Evolutionary conservation across 2,797 vertebrate species (phyloP).

Genomic region (Champsocephalus esox): DNA sequence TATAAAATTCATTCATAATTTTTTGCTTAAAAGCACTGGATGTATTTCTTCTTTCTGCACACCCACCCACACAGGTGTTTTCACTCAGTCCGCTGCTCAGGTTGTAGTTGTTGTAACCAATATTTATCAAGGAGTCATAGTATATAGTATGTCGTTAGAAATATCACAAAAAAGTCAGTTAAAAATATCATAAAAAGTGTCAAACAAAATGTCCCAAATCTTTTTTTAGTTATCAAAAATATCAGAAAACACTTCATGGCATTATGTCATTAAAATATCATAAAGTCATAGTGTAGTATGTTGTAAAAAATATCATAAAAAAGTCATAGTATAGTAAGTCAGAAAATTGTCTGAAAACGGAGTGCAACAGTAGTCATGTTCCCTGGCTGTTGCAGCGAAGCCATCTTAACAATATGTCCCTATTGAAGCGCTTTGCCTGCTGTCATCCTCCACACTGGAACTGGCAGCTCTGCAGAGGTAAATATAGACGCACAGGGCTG

Average conservation of each 20-base stretch:
- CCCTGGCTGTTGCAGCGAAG: constrained; percentile 16
- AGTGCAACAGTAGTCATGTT: constrained; percentile 36
- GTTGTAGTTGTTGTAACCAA: too few relatives aligned
- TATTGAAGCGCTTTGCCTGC: constrained; percentile 42
- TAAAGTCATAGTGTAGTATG: neutral
- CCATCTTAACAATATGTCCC: constrained; percentile 46
- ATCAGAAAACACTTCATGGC: neutral
- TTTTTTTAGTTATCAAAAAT: too few relatives aligned
- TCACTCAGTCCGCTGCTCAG: too few relatives aligned
- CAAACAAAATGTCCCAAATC: too few relatives aligned
- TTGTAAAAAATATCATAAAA: neutral
- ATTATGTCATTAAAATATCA: neutral
- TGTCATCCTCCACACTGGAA: constrained; percentile 57
- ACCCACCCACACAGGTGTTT: too few relatives aligned
- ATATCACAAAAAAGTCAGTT: neutral
- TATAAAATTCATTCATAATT: neutral
- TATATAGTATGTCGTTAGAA: neutral
- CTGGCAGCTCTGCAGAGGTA: constrained; percentile 58
- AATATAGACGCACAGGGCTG: constrained; percentile 65
- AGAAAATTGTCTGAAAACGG: neutral
- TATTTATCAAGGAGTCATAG: neutral
- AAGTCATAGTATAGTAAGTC: neutral
- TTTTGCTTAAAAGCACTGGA: too few relatives aligned
- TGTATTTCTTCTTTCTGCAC: too few relatives aligned
- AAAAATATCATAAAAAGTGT: neutral